Evolutionary conservation across 2,888 invertebrate species (phyloP), one percentile per base, ranked within the genome.

Genomic region (Lobophora halterata): DNA sequence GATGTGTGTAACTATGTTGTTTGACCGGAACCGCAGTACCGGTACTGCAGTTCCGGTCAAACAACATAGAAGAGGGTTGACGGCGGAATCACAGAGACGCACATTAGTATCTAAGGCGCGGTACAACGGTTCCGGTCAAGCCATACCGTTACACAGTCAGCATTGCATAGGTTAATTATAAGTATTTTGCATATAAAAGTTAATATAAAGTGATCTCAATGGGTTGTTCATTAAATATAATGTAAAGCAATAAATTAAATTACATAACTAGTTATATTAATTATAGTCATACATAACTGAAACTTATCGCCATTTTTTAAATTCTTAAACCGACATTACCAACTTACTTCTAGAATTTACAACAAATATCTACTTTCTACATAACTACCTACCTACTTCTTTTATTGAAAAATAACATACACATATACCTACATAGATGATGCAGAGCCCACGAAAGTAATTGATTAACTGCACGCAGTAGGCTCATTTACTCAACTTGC

Each of bases 361-460:
- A 76, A 62, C 52, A 58, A 53, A 54, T 51, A 46, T 19, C 55
- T 64, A 62, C 47, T 52, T 60, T 55, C 49, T 56, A 61, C 46
- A 45, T 68, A 65, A 39, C 49, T 65, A 66, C 51, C 55, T 68
- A 68, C 46, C 49, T 65, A 61, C 39, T 54, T 34, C 53, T 58
- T 54, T 43, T 56, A n/a, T n/a, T n/a, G 58, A 61, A 58, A 71
- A 67, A 61, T 68, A 62, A 61, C 37, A 61, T 65, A 65, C 67
- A 64, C 62, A 65, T 67, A 71, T 41, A 58, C n/a, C n/a, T 33
- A 9, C 5, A 9, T 7, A 24, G 9, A 17, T 8, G 7, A 60
- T 38, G 42, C 58, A 66, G 64, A 68, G 68, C 42, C 69, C 68
- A 66, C n/a, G n/a, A n/a, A n/a, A n/a, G n/a, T n/a, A n/a, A n/a